Evolutionary conservation across 2,888 invertebrate genomes (phyloP), one percentile per base, ranked within the genome.

Genomic region (Cacoxenus indagator): DNA sequence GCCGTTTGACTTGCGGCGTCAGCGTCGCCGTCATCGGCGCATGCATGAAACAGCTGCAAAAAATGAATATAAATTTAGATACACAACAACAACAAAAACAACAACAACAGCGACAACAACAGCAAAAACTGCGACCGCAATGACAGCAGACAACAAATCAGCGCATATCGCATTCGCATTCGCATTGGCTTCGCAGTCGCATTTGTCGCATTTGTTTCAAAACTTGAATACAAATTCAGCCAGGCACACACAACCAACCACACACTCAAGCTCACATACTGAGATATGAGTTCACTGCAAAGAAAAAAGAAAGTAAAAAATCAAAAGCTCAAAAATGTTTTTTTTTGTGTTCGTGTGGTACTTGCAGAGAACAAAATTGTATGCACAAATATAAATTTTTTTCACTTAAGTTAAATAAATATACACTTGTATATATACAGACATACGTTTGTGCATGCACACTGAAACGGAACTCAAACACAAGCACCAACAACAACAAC

Each of bases 321-420:
- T n/a, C 27, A 51, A 59, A 65, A 68, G 70, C 67, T 37, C 57
- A 24, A 69, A 75, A 75, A 70, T 67, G 67, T 64, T 48, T 48
- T 17, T n/a, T 48, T 48, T 48, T n/a, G n/a, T 4, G 17, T 59
- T 43, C 54, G 45, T 48, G 17, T 65, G 17, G 51, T 51, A 51
- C 62, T 61, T 66, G 68, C 68, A 70, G 11, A n/a, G 43, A 69
- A 67, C 19, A 65, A 11, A 67, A 73, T 67, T 73, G 71, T 78
- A 77, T 84, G 82, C 82, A 83, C 73, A 76, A 75, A 75, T 76
- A 74, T 75, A 65, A 72, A 65, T 31, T 37, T 19, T 61, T 43
- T 19, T 61, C 9, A 6, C 26, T 61, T 37, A 9, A 43, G 57
- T 57, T 51, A 6, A 22, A 24, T 14, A 64, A 64, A 64, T 19